Evolutionary conservation across 2,888 invertebrate species (phyloP).

Genomic region (Artemia sinica): DNA sequence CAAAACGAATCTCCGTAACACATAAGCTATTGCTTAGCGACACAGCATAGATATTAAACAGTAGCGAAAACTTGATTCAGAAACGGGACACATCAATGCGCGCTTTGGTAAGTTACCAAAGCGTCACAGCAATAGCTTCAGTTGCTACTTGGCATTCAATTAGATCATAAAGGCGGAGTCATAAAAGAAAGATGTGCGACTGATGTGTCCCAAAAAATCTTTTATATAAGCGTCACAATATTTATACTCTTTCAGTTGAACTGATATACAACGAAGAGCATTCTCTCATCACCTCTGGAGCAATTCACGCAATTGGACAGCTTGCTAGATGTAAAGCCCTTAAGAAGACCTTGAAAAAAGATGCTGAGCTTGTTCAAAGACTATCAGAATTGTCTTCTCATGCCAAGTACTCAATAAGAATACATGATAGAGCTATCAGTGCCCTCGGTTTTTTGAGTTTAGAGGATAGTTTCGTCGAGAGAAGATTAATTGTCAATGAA

Average conservation of each 20-base stretch:
- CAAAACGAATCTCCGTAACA: too few species aligned
- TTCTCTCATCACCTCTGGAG: conserved; percentile 45
- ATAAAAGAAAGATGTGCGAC: too few species aligned
- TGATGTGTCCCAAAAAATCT: too few species aligned
- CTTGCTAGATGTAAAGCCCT: conserved; percentile 41
- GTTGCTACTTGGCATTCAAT: too few species aligned
- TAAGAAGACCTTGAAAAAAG: neutral
- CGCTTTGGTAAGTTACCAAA: too few species aligned
- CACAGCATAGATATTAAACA: too few species aligned
- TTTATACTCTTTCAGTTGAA: neutral
- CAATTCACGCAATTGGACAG: conserved; percentile 47
- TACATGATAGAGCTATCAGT: conserved; percentile 48
- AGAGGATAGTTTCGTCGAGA: conserved; percentile 57
- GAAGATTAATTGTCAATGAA: conserved; percentile 51
- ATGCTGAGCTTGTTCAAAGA: conserved; percentile 43
- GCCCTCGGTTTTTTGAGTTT: conserved; percentile 63
- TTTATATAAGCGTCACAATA: too few species aligned
- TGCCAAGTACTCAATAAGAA: conserved; percentile 48
- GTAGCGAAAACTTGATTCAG: too few species aligned
- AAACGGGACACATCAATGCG: too few species aligned
- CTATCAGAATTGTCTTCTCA: conserved; percentile 54
- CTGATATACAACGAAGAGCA: conserved; percentile 37
- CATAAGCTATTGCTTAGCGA: too few species aligned
- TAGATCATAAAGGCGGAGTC: too few species aligned
- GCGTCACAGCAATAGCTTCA: too few species aligned